phyloP scores from a whole-genome alignment of 2,113 vertebrate genomes.

The Brachirus orientalis region DNA sequence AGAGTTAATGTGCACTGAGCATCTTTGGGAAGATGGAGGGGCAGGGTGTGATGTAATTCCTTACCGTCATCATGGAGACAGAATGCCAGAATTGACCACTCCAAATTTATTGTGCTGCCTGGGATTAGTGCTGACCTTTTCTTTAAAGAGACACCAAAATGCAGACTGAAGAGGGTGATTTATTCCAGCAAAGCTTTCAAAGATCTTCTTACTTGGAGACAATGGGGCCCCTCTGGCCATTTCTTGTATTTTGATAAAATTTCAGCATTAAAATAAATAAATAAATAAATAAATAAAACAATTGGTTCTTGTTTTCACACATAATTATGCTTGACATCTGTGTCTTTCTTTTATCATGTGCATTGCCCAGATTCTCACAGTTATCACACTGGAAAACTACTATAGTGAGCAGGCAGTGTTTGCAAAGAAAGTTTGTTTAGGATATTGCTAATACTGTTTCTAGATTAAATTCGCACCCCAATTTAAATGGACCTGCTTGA shows the following conservation, averaged over 20 bases:
- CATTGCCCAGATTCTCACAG: not conserved
- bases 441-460: slow-evolving; percentile 49
- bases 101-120: slow-evolving; percentile 25
- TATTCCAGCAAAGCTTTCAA: slow-evolving; percentile 5
- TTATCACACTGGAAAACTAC: slow-evolving; percentile 25
- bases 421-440: slow-evolving; percentile 23
- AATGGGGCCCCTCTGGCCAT: slow-evolving; percentile 23
- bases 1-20: slow-evolving; percentile 34
- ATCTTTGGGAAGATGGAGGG: slow-evolving; percentile 18
- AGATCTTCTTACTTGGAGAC: slow-evolving; percentile 3
- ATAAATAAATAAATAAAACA: slow-evolving; percentile 29
- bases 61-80: not conserved
- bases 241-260: slow-evolving; percentile 30
- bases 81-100: slow-evolving; percentile 27
- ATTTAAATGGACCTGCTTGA: slow-evolving; percentile 67
- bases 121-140: slow-evolving; percentile 58
- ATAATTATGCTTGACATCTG: not conserved
- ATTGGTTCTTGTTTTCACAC: slow-evolving; percentile 21
- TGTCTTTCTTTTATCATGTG: not conserved
- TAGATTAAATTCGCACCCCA: slow-evolving; percentile 60
- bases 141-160: slow-evolving; percentile 6
- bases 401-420: no score
- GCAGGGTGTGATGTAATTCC: slow-evolving; percentile 39
- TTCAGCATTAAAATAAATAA: slow-evolving; percentile 14
- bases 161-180: not conserved